Base-by-base conservation (phyloP, 2,797 vertebrate genomes). In the Odontamblyopus rebecca region DNA sequence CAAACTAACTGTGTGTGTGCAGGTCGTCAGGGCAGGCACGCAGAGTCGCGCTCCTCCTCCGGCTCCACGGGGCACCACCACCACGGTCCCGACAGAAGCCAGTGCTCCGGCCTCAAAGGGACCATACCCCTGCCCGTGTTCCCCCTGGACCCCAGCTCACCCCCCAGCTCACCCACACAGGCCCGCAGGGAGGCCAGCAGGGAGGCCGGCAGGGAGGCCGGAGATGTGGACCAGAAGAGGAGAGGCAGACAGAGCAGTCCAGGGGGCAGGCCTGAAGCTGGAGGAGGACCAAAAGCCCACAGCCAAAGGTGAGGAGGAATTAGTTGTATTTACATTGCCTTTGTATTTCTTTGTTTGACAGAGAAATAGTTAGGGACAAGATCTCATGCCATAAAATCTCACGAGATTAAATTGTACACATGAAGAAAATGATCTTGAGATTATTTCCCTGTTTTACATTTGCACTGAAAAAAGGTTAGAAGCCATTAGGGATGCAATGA, bases 11-110 rank as follows among this genome's bases (percentile, higher is more conserved):
- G n/a, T 56, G 53, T 23, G n/a, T 8, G 51, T 6, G 51, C 69
- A 94, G 94, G 94, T 59, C 89, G 93, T 0, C 93, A 93, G 83
- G 85, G 74, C 73, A 54, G 80, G 11, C 82, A 84, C 59, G 54
- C 82, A 57, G 93, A 94, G 26, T 86, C 86, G 16, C 90, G 88
- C 54, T 57, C 54, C 30, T 83, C 84, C 18, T 89, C 89, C 18
- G 75, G 62, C 4, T 70, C 78, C 23, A 15, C 78, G n/a, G 79
- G 85, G 62, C 87, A 86, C 57, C 77, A 81, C 76, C 92, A 81
- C 75, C 92, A 90, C 77, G 80, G 87, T 13, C 71, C 90, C 0
- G 92, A 93, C 59, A 81, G 81, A 71, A 75, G 85, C 4, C 88
- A 91, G 70, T 70, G 77, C 0, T 80, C 85, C 51, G 44, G 79